Base-by-base conservation (phyloP, 2,797 vertebrate genomes). In the Furcifer pardalis region DNA sequence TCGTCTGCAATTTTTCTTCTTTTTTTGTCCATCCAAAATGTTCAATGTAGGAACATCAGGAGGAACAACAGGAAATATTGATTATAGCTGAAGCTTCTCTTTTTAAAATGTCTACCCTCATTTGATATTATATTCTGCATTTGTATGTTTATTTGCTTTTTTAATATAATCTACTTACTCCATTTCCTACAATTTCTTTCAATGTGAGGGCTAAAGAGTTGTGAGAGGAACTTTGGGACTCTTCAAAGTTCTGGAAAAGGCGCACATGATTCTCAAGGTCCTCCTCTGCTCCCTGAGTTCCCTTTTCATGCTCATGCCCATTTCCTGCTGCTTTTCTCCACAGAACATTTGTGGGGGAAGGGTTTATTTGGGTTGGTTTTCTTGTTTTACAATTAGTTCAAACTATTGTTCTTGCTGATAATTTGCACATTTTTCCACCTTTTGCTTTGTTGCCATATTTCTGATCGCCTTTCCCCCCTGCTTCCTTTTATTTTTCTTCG, bases 371-470 rank as follows among this genome's bases (percentile, higher is more conserved):
- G 75, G 13, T 40, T 62, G 21, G 40, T 83, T 52, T 27, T 9
- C 10, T 56, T 49, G 23, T 68, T 81, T 59, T 83, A 65, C 8
- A 46, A 62, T 63, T 62, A 59, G 90, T 95, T 96, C 92, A 87
- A 92, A 90, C 89, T 93, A 94, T 89, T 89, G 86, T 94, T 74
- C 27, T 95, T 95, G 91, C 90, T 93, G 93, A 93, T 91, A 84
- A 91, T 93, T 94, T 69, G 89, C 91, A 60, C 94, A 92, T 91
- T 85, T 88, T 56, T 90, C 84, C 86, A 81, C 86, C 94, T 95
- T 94, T 93, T 37, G 94, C 95, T 96, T 96, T 90, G 90, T 96
- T 95, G 95, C 96, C 96, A 86, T 96, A 96, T 96, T 96, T 96
- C 93, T 96, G 95, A 97, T 94, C 96, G 93, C 90, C 91, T 96